Evolutionary conservation across 1,140 invertebrate genomes (phyloP), one percentile per base, ranked within the genome.

Genomic region (Monochamus saltuarius): DNA sequence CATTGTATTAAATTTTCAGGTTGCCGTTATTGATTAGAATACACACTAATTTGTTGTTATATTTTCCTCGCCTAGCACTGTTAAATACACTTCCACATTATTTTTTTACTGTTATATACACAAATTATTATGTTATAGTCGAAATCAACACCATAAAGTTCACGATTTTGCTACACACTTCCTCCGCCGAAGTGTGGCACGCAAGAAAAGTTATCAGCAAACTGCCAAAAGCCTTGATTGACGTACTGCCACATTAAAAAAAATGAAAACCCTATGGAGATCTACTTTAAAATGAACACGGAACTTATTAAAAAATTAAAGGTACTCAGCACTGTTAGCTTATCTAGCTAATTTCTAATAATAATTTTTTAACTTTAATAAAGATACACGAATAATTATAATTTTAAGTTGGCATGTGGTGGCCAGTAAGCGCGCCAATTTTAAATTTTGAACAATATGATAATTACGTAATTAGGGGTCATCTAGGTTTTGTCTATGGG

Each of bases 1-100:
- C 82, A 68, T 68, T 56, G 40, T 60, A 55, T 17, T 39, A 50
- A 50, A 56, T 40, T 42, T 34, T 43, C 22, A 45, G 35, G 13
- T 42, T 45, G 29, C n/a, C 10, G 10, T 22, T 56, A 59, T 53
- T 53, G 56, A 52, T 52, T 46, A 53, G 29, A 13, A 47, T 53
- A 59, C 50, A 34, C 53, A 51, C 39, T 22, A 46, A 47, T 50
- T 62, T 36, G 35, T 51, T 22, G 13, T 45, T 38, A 38, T 16
- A 11, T 64, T 38, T 42, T 45, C 45, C 42, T 29, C 54, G 53
- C 61, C 42, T 59, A 52, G 34, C 59, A 38, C 37, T 19, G 40
- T 55, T 56, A 56, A 45, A 19, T 56, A 45, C 61, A 63, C 65
- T 67, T 59, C 55, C 65, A 64, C 65, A 63, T 67, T 49, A 54